These are phyloP conservation scores for Chaetodon trifascialis DNA, from an alignment of 2,113 vertebrate genomes.

Conservation along the genomic window DNA sequence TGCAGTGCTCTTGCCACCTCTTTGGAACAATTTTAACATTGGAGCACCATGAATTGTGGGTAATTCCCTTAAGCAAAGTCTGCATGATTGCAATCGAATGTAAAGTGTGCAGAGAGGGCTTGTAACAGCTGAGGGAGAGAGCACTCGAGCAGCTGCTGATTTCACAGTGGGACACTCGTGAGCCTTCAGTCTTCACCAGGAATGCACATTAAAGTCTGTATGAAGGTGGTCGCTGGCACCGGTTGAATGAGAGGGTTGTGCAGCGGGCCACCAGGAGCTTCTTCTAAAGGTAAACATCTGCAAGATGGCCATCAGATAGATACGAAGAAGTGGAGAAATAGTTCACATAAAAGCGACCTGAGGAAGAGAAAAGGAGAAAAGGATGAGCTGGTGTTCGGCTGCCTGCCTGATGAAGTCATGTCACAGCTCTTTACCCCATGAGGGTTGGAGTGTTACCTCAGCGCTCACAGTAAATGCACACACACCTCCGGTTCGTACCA, in stretches of 20 bases:
- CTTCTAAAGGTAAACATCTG: no score
- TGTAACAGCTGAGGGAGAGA: not conserved
- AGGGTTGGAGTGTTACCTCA: not conserved
- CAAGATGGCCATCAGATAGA: not conserved
- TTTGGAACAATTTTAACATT: not conserved
- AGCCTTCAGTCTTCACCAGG: not conserved
- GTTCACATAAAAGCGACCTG: not conserved
- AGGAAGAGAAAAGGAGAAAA: not conserved
- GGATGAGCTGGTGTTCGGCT: not conserved
- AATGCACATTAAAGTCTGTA: not conserved
- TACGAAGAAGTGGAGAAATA: not conserved
- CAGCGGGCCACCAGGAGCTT: no score
- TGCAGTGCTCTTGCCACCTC: no score
- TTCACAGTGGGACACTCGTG: not conserved
- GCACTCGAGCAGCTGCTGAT: not conserved
- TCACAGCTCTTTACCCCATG: conserved; percentile 6
- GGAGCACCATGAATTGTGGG: not conserved
- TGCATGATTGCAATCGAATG: not conserved
- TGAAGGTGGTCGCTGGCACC: no score
- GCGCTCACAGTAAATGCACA: not conserved
- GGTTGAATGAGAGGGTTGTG: not conserved
- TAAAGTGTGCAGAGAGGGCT: no score
- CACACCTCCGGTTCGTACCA: not conserved
- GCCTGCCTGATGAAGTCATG: not conserved
- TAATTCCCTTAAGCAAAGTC: not conserved